phyloP scores from a whole-genome alignment of 1,140 invertebrate genomes.

The Brachystomella parvula region DNA sequence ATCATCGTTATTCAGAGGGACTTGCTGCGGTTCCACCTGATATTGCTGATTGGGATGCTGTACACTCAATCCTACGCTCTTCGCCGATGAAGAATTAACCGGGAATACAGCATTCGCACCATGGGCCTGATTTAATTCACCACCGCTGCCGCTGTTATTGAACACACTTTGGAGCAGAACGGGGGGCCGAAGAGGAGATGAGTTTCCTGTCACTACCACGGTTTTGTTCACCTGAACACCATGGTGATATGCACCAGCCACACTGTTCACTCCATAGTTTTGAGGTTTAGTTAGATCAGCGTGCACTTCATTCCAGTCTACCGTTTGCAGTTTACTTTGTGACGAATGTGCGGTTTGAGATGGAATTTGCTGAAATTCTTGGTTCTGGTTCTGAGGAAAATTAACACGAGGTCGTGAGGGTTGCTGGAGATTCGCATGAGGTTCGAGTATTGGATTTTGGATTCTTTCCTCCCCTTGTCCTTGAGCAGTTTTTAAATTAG shows the following conservation, averaged over 20 bases:
- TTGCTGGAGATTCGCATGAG: neutral
- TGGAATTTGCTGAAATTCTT: conserved; percentile 9
- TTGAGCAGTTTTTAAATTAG: neutral
- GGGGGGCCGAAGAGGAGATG: too few relatives aligned
- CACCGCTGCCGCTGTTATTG: too few relatives aligned
- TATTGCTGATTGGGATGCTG: too few relatives aligned
- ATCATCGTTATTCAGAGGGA: neutral
- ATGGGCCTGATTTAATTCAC: too few relatives aligned
- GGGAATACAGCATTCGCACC: too few relatives aligned
- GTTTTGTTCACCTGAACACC: too few relatives aligned
- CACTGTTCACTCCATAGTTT: neutral
- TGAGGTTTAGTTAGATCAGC: neutral
- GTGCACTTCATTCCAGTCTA: conserved; percentile 1
- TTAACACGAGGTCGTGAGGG: neutral
- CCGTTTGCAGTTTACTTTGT: conserved; percentile 1
- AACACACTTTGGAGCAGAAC: too few relatives aligned
- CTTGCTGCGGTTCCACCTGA: too few relatives aligned
- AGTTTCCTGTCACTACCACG: too few relatives aligned
- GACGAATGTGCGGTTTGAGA: conserved; percentile 9
- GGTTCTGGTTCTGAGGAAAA: neutral
- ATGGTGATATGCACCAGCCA: neutral
- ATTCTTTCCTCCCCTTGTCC: neutral
- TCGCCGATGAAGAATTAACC: too few relatives aligned
- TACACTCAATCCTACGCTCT: too few relatives aligned
- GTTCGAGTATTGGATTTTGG: neutral